Evolutionary conservation across 2,888 invertebrate species (phyloP).

Genomic region (Mythimna albipuncta): DNA sequence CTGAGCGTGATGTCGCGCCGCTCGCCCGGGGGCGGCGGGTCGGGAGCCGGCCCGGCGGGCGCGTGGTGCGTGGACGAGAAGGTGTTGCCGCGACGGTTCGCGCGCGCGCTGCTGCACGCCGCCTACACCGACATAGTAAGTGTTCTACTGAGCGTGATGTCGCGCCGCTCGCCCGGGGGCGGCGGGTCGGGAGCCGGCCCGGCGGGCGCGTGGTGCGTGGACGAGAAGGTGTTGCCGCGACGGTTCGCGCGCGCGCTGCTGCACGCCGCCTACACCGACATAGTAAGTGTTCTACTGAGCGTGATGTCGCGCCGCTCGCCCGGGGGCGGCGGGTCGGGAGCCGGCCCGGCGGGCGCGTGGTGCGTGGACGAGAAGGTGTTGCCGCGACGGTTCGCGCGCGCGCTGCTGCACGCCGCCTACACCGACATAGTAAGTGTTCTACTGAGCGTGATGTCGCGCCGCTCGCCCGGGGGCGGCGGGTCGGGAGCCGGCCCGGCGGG

Average conservation of each 20-base stretch:
- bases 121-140: conserved; percentile 81
- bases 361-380: conserved; percentile 98
- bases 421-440: neutral
- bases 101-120: conserved; percentile 97
- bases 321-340: no score
- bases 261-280: conserved; percentile 92
- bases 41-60: conserved; percentile 44
- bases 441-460: no score
- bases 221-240: conserved; percentile 98
- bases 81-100: conserved; percentile 98
- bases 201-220: conserved; percentile 91
- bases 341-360: conserved; percentile 72
- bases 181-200: conserved; percentile 2
- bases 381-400: conserved; percentile 97
- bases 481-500: conserved; percentile 44
- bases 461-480: no score
- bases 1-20: no score
- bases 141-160: no score
- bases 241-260: conserved; percentile 97
- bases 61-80: conserved; percentile 95
- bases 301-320: no score
- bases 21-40: no score
- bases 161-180: no score
- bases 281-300: neutral
- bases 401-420: conserved; percentile 96